A percentile compares a stretch with the other conserved stretches of the same genome.
Conservation (phyloP, 2,797 vertebrate species). For the Fringilla coelebs region DNA sequence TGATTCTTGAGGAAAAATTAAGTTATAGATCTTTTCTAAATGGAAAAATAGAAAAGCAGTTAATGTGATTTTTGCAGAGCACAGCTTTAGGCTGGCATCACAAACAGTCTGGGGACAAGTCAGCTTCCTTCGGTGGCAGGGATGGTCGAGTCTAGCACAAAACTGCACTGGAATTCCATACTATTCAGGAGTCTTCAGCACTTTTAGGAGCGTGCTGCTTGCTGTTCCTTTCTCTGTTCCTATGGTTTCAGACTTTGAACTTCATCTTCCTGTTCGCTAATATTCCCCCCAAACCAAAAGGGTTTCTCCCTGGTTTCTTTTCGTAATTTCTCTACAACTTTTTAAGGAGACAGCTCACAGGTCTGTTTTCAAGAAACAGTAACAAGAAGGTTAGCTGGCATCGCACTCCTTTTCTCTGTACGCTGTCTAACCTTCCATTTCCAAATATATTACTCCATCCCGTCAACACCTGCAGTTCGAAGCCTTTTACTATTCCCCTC, state of each 20-base stretch:
- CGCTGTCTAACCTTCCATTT: neutral
- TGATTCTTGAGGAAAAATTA: neutral
- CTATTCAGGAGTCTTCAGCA: neutral
- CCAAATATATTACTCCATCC: rapidly evolving
- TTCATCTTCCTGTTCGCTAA: neutral
- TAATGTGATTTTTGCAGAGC: neutral
- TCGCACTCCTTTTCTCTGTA: neutral
- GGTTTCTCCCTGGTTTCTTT: neutral
- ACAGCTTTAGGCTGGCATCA: neutral
- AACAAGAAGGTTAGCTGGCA: rapidly evolving
- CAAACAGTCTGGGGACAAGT: neutral
- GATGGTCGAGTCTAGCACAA: neutral
- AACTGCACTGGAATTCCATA: neutral
- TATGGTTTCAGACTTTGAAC: neutral
- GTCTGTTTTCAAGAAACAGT: rapidly evolving
- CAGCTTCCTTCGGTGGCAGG: neutral
- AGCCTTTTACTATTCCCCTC: neutral
- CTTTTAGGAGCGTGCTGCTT: neutral
- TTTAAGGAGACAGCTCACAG: neutral
- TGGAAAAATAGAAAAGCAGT: neutral
- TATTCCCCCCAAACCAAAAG: neutral
- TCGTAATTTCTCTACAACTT: neutral
- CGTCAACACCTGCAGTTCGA: rapidly evolving
- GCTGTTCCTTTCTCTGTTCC: neutral
- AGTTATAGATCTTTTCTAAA: neutral